Conservation (phyloP, 2,797 vertebrate species). For the Poecilia velifera region DNA sequence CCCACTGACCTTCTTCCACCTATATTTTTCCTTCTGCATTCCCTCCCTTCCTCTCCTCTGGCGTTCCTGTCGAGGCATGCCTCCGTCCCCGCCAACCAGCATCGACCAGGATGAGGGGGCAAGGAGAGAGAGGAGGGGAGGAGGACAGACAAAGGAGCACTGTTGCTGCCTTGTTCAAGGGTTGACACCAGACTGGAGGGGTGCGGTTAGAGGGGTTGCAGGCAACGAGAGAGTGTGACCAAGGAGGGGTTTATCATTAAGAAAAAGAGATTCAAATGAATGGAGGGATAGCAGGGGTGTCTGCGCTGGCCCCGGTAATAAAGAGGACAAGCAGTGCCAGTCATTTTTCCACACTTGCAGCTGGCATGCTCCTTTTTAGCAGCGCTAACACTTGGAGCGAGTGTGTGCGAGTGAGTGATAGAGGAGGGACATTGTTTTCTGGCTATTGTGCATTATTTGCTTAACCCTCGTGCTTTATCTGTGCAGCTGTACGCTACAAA, state of each 20-base stretch:
- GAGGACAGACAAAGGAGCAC: constrained; percentile 89
- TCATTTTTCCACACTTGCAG: constrained; percentile 52
- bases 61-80: constrained; percentile 88
- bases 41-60: constrained; percentile 65
- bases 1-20: constrained; percentile 4
- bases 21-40: constrained; percentile 38
- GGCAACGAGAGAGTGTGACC: constrained; percentile 51
- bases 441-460: constrained; percentile 82
- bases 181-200: constrained; percentile 60
- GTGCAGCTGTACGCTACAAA: constrained; percentile 80
- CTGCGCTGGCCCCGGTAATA: constrained; percentile 72
- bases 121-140: constrained; percentile 50
- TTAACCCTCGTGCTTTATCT: constrained; percentile 79
- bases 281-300: constrained; percentile 74
- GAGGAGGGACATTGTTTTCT: constrained; percentile 71
- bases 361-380: constrained; percentile 35
- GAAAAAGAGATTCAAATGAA: constrained; percentile 84
- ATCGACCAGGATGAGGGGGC: constrained; percentile 69
- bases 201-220: constrained; percentile 49
- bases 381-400: constrained; percentile 33
- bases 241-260: constrained; percentile 70
- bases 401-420: constrained; percentile 41
- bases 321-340: constrained; percentile 74
- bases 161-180: constrained; percentile 84
- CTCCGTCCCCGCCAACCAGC: constrained; percentile 80